Conservation (phyloP, 2,888 invertebrate genomes). For the Mantis religiosa region DNA sequence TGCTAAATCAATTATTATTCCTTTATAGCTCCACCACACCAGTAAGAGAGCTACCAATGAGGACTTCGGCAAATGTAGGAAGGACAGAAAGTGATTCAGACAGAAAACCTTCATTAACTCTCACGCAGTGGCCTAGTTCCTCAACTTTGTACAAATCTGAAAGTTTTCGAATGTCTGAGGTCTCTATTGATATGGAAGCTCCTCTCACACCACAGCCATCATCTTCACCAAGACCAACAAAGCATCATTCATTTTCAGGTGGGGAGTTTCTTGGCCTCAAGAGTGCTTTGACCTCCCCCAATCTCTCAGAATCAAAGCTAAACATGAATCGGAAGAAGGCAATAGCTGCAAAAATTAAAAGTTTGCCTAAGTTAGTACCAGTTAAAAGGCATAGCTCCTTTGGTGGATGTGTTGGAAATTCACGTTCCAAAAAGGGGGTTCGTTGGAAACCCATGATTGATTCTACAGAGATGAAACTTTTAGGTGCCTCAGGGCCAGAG, state of each 20-base stretch:
- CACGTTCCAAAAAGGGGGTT: conserved; percentile 39
- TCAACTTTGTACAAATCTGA: conserved; percentile 22
- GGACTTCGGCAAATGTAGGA: background rate
- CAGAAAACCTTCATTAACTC: background rate
- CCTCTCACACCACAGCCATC: background rate
- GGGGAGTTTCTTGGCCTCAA: background rate
- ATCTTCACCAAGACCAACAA: background rate
- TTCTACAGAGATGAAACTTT: background rate
- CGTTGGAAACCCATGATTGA: conserved; percentile 40
- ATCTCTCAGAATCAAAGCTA: background rate
- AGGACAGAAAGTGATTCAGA: conserved; percentile 12
- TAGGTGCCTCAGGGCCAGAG: background rate
- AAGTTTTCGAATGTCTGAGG: conserved; percentile 12
- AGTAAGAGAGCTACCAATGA: background rate
- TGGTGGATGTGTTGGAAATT: conserved; percentile 28
- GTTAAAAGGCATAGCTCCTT: conserved; percentile 37
- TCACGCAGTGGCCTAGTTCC: conserved; percentile 19
- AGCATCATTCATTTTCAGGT: conserved; percentile 9
- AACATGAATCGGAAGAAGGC: background rate
- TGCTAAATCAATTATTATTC: background rate
- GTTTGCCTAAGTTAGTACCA: conserved; percentile 36
- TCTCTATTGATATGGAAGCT: background rate
- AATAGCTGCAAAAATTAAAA: conserved; percentile 33
- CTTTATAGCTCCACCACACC: background rate
- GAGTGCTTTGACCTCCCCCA: background rate